A percentile compares a stretch with the other conserved stretches of the same genome.
phyloP scores from a whole-genome alignment of 2,797 vertebrate species.

The Pseudotriccus pelzelni region DNA sequence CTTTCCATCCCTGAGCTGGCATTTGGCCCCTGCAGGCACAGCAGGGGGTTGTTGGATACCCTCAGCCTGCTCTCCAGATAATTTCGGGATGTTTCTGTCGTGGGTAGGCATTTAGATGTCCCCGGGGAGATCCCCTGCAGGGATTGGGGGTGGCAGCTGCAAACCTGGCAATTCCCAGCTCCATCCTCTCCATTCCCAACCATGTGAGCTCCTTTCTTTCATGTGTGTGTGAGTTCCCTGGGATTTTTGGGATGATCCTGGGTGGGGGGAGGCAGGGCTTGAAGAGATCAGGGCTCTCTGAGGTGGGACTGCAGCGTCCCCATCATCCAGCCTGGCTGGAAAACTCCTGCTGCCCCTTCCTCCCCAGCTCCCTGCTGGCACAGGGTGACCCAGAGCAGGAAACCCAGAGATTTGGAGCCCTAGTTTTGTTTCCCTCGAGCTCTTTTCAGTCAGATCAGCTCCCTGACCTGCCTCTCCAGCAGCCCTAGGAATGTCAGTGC shows the following conservation, averaged over 20 bases:
- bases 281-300: background rate
- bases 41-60: background rate
- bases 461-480: background rate
- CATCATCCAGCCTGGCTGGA: background rate
- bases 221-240: too few relatives aligned
- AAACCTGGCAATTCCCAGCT: background rate
- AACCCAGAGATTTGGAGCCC: accelerated
- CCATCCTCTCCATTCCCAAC: too few relatives aligned
- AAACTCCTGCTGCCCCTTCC: background rate
- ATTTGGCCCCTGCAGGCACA: background rate
- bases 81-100: background rate
- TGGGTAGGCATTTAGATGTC: accelerated
- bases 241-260: background rate
- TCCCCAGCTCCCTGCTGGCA: background rate
- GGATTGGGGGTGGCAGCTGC: accelerated
- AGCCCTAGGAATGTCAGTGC: background rate
- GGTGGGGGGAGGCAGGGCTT: background rate
- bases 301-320: background rate
- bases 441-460: background rate
- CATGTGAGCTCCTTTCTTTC: accelerated
- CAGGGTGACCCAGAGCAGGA: background rate
- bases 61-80: background rate
- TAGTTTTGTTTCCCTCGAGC: background rate
- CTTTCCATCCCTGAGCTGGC: background rate
- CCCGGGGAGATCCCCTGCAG: too few relatives aligned